Conservation (phyloP, 2,888 invertebrate species). For the Caenorhabditis sp. region DNA sequence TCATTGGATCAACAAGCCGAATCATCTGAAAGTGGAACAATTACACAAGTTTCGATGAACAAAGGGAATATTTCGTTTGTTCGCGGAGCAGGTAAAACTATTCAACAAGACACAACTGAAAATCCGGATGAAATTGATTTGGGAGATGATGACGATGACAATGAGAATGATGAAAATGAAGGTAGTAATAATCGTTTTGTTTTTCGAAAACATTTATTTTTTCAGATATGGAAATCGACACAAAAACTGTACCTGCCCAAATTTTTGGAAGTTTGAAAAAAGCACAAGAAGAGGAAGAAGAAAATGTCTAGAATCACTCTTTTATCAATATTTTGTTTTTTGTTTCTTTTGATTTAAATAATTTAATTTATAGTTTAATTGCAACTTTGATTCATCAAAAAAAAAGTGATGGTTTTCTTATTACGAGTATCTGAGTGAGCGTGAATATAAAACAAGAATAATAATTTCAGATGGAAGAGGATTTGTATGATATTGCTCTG, state of each 20-base stretch:
- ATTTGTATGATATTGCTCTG: constrained; percentile 24
- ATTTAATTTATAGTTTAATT: neutral
- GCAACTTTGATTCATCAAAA: neutral
- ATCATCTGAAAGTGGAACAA: constrained; percentile 16
- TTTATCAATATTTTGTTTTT: constrained; percentile 5
- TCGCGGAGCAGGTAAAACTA: constrained; percentile 75
- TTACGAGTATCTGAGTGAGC: too few relatives aligned
- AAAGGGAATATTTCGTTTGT: constrained; percentile 76
- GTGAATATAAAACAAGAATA: too few relatives aligned
- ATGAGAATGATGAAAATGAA: constrained; percentile 65
- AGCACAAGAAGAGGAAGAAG: constrained; percentile 58
- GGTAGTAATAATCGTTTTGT: neutral
- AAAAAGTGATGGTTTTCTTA: too few relatives aligned
- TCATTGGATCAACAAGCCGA: constrained; percentile 23
- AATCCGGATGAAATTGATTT: constrained; percentile 73
- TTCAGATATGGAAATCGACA: constrained; percentile 78
- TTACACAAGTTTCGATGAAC: constrained; percentile 27
- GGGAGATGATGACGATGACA: constrained; percentile 70
- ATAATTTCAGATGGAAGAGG: constrained; percentile 17
- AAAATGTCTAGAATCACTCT: neutral
- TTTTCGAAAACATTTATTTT: constrained; percentile 2
- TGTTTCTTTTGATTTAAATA: neutral
- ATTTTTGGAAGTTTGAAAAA: constrained; percentile 81
- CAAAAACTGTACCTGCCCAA: constrained; percentile 85
- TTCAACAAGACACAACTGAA: constrained; percentile 64